Conservation (phyloP, 1,140 invertebrate species). For the Ips nitidus region DNA sequence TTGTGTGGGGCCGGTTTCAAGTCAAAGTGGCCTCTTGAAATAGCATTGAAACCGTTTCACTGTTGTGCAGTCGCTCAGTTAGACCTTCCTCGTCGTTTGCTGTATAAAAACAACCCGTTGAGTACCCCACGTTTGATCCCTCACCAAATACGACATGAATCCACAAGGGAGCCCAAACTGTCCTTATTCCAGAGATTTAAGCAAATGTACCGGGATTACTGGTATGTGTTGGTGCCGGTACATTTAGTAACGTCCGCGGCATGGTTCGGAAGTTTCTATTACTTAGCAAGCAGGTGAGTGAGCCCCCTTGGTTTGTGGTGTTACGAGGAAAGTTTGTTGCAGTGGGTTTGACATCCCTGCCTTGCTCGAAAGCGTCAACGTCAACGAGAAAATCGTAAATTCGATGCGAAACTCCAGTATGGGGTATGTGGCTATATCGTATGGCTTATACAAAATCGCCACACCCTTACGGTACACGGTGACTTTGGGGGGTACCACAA, state of each 20-base stretch:
- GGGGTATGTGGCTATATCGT: constrained; percentile 86
- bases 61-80: too few species aligned
- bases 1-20: too few species aligned
- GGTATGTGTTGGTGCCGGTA: constrained; percentile 89
- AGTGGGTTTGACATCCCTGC: constrained; percentile 87
- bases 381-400: constrained; percentile 75
- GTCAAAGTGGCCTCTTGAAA: too few species aligned
- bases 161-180: constrained; percentile 50
- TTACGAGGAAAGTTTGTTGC: constrained; percentile 46
- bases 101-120: too few species aligned
- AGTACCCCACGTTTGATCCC: too few species aligned
- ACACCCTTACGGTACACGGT: constrained; percentile 89
- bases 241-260: constrained; percentile 81
- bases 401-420: constrained; percentile 74
- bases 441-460: constrained; percentile 88
- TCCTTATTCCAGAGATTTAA: constrained; percentile 84
- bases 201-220: constrained; percentile 89
- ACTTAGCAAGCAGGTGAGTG: constrained; percentile 76
- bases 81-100: too few species aligned
- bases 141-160: too few species aligned
- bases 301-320: too few species aligned
- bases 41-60: too few species aligned
- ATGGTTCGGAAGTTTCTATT: constrained; percentile 87
- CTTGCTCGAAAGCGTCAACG: constrained; percentile 70
- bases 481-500: constrained; percentile 77